Conservation (phyloP, 2,888 invertebrate genomes). For the Melinaea marsaeus region DNA sequence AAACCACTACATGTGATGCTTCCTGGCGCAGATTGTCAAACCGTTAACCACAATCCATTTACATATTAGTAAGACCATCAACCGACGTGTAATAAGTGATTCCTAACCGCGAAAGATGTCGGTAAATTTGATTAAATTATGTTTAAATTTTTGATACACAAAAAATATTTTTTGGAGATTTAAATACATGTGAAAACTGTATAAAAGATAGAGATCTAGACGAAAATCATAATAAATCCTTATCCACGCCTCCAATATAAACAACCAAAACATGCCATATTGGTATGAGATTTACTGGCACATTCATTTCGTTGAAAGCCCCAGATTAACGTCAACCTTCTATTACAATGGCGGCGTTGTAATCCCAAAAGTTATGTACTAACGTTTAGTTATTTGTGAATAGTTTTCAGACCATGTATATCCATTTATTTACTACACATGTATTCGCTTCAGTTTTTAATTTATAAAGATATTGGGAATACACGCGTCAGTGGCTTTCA, state of each 20-base stretch:
- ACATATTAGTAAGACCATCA: constrained; percentile 27
- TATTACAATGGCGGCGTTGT: constrained; percentile 29
- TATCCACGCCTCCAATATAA: constrained; percentile 3
- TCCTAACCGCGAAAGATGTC: constrained; percentile 19
- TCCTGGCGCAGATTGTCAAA: constrained; percentile 27
- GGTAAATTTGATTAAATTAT: constrained; percentile 6
- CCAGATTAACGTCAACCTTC: constrained; percentile 31
- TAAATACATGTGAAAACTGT: background rate
- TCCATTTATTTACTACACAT: background rate
- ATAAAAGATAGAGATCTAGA: background rate
- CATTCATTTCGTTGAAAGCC: constrained; percentile 35
- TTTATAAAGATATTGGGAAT: constrained; percentile 5
- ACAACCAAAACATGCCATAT: constrained; percentile 22
- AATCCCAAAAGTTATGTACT: constrained; percentile 31
- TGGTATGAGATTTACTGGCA: constrained; percentile 27
- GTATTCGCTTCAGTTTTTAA: constrained; percentile 5
- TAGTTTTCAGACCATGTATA: constrained; percentile 7
- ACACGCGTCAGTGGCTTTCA: background rate
- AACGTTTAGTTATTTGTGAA: constrained; percentile 17
- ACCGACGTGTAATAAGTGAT: constrained; percentile 27
- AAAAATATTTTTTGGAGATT: background rate
- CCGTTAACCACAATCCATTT: constrained; percentile 32
- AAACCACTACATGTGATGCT: constrained; percentile 29
- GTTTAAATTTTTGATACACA: background rate
- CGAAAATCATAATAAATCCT: background rate